These are phyloP conservation scores for Trialeurodes vaporariorum DNA, from an alignment of 1,140 invertebrate genomes.

Conservation along the genomic window DNA sequence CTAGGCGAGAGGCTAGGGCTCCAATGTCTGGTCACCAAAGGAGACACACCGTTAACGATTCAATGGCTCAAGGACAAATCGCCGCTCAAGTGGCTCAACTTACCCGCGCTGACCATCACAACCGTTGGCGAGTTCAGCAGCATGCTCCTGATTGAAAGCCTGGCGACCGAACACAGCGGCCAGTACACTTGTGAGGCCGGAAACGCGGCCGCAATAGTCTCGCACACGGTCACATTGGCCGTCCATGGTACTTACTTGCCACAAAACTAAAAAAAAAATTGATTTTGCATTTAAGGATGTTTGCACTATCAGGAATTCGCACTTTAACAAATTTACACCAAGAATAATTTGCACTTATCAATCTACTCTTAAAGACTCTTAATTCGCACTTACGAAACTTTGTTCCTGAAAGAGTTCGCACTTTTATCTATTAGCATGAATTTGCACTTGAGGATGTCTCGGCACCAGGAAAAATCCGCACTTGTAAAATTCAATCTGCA, in stretches of 20 bases:
- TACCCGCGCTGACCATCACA: constrained; percentile 10
- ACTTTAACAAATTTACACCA: no score
- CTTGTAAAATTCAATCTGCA: no score
- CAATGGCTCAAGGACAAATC: constrained; percentile 57
- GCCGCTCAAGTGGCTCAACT: constrained; percentile 22
- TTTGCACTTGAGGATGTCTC: no score
- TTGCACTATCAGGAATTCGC: no score
- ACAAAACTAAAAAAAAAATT: no score
- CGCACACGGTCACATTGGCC: constrained; percentile 20
- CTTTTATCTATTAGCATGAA: no score
- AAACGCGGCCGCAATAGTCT: constrained; percentile 42
- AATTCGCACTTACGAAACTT: no score
- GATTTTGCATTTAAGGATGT: no score
- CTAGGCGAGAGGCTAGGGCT: constrained; percentile 48
- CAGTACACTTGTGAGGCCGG: constrained; percentile 61
- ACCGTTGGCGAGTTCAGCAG: constrained; percentile 30
- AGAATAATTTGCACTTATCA: no score
- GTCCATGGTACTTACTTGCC: constrained; percentile 26
- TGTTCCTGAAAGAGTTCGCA: no score
- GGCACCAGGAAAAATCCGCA: no score
- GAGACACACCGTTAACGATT: constrained; percentile 53
- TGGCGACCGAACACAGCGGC: constrained; percentile 46
- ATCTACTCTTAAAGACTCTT: no score
- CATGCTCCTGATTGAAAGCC: constrained; percentile 38
- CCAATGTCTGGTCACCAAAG: constrained; percentile 49